Conservation (phyloP, 2,113 vertebrate genomes). For the Gambusia holbrooki region DNA sequence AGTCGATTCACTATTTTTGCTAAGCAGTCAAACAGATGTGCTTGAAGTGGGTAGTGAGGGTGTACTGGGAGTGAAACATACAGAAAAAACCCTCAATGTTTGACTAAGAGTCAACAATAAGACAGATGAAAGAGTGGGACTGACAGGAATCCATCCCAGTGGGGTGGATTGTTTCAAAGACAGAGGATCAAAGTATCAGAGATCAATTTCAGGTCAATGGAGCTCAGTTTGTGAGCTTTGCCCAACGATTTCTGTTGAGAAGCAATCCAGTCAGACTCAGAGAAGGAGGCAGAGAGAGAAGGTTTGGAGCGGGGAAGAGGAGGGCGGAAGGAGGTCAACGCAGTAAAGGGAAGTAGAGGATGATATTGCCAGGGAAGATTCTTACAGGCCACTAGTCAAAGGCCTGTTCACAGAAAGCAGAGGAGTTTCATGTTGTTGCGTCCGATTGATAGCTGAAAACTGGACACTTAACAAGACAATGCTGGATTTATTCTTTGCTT, state of each 20-base stretch:
- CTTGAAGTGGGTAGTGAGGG: neutral
- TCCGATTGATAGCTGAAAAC: neutral
- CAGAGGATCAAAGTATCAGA: conserved; percentile 51
- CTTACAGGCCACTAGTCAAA: conserved; percentile 4
- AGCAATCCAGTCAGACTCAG: conserved; percentile 31
- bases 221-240: conserved; percentile 28
- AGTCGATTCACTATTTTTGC: neutral
- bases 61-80: neutral
- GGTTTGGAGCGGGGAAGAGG: too few species aligned
- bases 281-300: conserved; percentile 27
- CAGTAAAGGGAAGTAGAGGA: conserved; percentile 4
- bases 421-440: neutral
- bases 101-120: conserved; percentile 27
- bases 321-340: neutral
- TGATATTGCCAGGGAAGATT: neutral
- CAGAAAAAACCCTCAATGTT: neutral
- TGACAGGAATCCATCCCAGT: conserved; percentile 11
- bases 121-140: conserved; percentile 12
- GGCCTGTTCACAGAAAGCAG: neutral
- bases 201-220: conserved; percentile 53
- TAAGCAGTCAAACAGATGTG: neutral
- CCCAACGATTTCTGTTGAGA: conserved; percentile 39
- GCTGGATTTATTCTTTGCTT: neutral
- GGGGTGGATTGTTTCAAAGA: conserved; percentile 31
- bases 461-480: neutral